Percentiles rank a stretch among this genome's conserved stretches.
Conservation (phyloP, 2,888 invertebrate species). For the Drosophila phalerata region DNA sequence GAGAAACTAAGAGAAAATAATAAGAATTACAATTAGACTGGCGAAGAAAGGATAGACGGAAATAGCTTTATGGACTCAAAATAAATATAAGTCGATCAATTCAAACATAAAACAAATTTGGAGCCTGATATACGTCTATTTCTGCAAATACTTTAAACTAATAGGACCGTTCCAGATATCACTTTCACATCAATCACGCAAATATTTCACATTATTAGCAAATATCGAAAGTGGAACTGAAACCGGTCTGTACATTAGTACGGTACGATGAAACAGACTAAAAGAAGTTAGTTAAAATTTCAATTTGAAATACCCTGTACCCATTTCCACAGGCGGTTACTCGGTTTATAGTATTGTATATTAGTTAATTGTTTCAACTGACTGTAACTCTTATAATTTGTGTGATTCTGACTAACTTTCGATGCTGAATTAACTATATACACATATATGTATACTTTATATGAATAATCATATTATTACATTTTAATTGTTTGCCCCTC, state of each 20-base stretch:
- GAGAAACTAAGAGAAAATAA: slow-evolving; percentile 3
- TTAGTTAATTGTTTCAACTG: neutral
- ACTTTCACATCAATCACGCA: neutral
- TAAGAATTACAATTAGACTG: slow-evolving; percentile 36
- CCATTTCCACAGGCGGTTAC: neutral
- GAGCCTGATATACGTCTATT: slow-evolving; percentile 42
- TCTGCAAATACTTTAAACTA: slow-evolving; percentile 4
- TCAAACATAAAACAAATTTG: slow-evolving; percentile 11
- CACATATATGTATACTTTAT: too few species aligned
- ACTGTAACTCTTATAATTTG: slow-evolving; percentile 12
- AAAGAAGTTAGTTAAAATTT: neutral
- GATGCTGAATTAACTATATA: slow-evolving; percentile 17
- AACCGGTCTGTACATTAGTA: neutral
- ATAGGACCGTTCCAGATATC: neutral
- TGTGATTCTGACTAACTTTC: slow-evolving; percentile 10
- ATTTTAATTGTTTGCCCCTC: neutral
- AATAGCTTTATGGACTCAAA: slow-evolving; percentile 43
- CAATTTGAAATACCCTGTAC: slow-evolving; percentile 26
- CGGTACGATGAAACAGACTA: slow-evolving; percentile 6
- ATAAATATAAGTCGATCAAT: slow-evolving; percentile 33
- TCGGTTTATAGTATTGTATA: neutral
- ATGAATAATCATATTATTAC: slow-evolving; percentile 2
- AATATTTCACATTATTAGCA: neutral
- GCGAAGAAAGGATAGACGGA: slow-evolving; percentile 16
- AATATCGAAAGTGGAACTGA: neutral